Evolutionary conservation across 2,888 invertebrate species (phyloP), one percentile per base, ranked within the genome.

Genomic region (Ariolimax columbianus): DNA sequence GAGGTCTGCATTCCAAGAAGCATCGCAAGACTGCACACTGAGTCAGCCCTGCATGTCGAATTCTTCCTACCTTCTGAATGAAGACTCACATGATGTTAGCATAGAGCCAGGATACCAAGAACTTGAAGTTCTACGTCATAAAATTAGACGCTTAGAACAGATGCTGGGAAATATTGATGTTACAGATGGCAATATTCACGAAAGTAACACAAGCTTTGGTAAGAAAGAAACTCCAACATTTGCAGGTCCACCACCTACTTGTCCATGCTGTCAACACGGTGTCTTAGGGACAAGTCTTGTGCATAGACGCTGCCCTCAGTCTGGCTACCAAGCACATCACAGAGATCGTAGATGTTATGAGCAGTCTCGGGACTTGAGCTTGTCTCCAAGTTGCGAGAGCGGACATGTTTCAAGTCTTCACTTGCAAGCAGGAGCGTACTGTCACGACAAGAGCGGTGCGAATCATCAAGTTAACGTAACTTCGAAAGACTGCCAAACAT

Each of bases 41-140:
- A 73, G 30, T 33, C 3, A 33, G 33, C 9, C 7, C 3, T 30
- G 19, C 33, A 1, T 66, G 7, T 17, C 3, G 1, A 11, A 66
- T 14, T 1, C 33, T 0, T n/a, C n/a, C n/a, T 14, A 33, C 33
- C 6, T 66, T 6, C 33, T 2, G 6, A 17, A 14, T 43, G 11
- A 73, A 1, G 33, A 51, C 33, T 30, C 51, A 33, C 51, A 6
- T 4, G 19, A 1, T 19, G 75, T 14, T 0, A 51, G 23, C 47
- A 33, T 51, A 40, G 30, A 30, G n/a, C 14, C n/a, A 1, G 63
- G 36, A 43, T 63, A 68, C 66, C n/a, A 79, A 23, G 63, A 43
- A 30, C n/a, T 79, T 11, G 63, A 43, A 23, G 79, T 68, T 66
- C 79, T 79, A 17, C 38, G 79, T n/a, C 26, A 68, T 30, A 79